A percentile compares a stretch with the other conserved stretches of the same genome.
These are phyloP conservation scores for Knipowitschia caucasica DNA, from an alignment of 2,797 vertebrate species.

Conservation along the genomic window DNA sequence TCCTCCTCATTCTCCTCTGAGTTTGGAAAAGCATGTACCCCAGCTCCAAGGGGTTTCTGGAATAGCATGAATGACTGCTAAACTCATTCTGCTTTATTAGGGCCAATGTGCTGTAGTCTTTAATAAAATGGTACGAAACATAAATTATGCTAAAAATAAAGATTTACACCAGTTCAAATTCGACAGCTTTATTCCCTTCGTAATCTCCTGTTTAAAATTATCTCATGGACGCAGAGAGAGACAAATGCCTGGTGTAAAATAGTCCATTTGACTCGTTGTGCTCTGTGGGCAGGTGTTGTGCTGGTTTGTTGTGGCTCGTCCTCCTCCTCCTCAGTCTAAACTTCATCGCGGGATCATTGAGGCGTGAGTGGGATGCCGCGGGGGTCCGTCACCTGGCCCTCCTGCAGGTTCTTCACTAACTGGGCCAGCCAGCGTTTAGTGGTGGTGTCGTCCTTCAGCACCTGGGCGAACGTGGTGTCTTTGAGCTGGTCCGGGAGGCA, in stretches of 20 bases:
- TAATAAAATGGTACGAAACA: neutral
- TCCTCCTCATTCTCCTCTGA: no score
- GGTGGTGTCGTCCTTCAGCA: constrained; percentile 93
- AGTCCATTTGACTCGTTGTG: constrained; percentile 2
- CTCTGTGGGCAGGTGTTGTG: constrained; percentile 19
- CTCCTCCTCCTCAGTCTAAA: neutral
- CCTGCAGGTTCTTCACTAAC: constrained; percentile 93
- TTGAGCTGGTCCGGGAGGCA: constrained; percentile 95
- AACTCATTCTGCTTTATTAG: no score
- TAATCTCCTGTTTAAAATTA: neutral
- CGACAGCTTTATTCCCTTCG: neutral
- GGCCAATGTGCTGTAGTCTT: no score
- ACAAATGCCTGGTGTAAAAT: neutral
- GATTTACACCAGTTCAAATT: neutral
- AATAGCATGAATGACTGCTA: no score
- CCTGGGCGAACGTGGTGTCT: constrained; percentile 90
- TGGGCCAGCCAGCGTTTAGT: constrained; percentile 95
- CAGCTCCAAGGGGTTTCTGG: no score
- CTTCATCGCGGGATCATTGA: constrained; percentile 59
- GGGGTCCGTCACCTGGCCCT: constrained; percentile 90
- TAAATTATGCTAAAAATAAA: no score
- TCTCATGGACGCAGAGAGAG: no score
- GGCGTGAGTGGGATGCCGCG: constrained; percentile 86
- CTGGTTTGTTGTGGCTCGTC: constrained; percentile 25
- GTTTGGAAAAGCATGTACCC: no score